phyloP scores from a whole-genome alignment of 1,140 invertebrate genomes.

The Colletes latitarsis region DNA sequence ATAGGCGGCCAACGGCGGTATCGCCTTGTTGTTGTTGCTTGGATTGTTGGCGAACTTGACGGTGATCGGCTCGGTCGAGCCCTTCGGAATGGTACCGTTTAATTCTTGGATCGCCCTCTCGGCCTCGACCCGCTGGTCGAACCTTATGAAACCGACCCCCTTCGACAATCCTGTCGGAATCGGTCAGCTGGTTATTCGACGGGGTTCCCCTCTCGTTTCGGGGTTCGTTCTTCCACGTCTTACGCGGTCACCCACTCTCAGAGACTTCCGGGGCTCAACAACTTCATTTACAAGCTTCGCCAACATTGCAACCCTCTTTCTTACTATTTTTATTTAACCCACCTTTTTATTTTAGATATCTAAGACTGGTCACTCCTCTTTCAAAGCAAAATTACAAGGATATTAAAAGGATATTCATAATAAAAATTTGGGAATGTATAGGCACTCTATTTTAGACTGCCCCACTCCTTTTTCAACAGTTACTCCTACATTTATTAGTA shows the following conservation, averaged over 20 bases:
- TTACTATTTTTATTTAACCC: neutral
- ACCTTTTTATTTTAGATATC: too few relatives aligned
- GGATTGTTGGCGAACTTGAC: constrained; percentile 99
- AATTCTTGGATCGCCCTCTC: constrained; percentile 98
- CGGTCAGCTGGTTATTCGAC: constrained; percentile 35
- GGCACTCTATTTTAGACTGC: too few relatives aligned
- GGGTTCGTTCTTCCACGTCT: neutral
- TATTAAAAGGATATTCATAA: too few relatives aligned
- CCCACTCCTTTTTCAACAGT: too few relatives aligned
- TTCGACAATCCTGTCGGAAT: constrained; percentile 93
- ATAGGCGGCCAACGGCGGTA: constrained; percentile 96
- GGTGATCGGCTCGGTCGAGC: constrained; percentile 97
- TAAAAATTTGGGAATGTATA: too few relatives aligned
- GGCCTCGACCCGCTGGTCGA: constrained; percentile 98
- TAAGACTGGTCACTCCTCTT: too few relatives aligned
- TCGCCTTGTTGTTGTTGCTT: constrained; percentile 95
- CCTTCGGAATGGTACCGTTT: constrained; percentile 98
- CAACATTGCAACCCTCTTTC: neutral
- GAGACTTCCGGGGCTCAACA: neutral
- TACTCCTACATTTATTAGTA: too few relatives aligned
- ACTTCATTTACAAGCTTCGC: too few relatives aligned
- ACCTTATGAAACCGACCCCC: constrained; percentile 99
- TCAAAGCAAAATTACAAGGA: too few relatives aligned
- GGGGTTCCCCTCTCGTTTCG: neutral
- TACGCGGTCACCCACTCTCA: neutral